Evolutionary conservation across 2,888 invertebrate species (phyloP).

Genomic region (Agriopis leucophaearia): DNA sequence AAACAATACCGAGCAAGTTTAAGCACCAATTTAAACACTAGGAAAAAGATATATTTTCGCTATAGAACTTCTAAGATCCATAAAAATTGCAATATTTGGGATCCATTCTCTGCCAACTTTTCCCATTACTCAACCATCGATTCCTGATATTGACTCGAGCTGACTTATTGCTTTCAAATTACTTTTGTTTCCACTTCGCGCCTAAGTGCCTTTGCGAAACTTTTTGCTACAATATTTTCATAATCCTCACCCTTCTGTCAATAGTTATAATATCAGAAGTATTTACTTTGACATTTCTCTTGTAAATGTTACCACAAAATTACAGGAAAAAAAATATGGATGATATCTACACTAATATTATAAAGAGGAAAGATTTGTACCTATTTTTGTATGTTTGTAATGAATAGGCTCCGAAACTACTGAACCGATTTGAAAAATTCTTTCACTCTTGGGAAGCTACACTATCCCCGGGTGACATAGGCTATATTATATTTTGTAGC

Average conservation of each 20-base stretch:
- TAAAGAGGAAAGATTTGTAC: background rate
- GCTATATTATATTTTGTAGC: too few relatives aligned
- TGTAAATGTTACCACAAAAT: background rate
- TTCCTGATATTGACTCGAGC: slow-evolving; percentile 44
- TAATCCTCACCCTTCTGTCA: slow-evolving; percentile 6
- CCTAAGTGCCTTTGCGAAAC: slow-evolving; percentile 23
- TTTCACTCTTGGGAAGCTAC: too few relatives aligned
- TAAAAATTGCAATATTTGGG: slow-evolving; percentile 30
- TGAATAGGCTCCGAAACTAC: too few relatives aligned
- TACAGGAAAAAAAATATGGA: background rate
- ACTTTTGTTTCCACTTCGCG: slow-evolving; percentile 35
- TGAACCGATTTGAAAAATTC: too few relatives aligned
- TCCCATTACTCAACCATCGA: slow-evolving; percentile 40
- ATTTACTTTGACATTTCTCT: background rate
- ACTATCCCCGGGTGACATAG: too few relatives aligned
- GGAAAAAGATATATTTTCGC: background rate
- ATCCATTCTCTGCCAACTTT: slow-evolving; percentile 39
- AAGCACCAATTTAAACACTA: too few relatives aligned
- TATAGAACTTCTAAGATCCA: background rate
- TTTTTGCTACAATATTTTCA: slow-evolving; percentile 24
- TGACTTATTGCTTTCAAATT: slow-evolving; percentile 39
- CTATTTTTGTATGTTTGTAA: too few relatives aligned
- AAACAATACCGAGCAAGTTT: too few relatives aligned
- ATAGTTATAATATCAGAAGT: background rate
- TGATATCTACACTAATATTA: too few relatives aligned